Evolutionary conservation across 2,888 invertebrate genomes (phyloP).

Genomic region (Invenusta paracnida): DNA sequence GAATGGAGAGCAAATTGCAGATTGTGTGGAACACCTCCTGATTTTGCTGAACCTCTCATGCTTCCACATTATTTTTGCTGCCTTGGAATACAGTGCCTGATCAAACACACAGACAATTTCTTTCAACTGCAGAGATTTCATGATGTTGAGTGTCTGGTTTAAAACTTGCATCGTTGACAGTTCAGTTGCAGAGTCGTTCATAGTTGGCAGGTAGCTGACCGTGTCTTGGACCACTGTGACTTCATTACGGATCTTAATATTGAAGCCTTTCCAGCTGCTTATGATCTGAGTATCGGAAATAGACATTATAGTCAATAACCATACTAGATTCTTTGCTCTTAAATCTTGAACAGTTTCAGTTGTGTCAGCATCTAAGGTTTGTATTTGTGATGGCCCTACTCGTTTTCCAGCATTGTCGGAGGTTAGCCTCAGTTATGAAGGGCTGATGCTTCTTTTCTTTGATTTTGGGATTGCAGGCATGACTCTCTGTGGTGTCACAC

Average conservation of each 20-base stretch:
- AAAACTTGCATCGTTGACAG: constrained; percentile 41
- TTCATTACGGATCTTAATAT: constrained; percentile 23
- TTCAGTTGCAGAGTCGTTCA: constrained; percentile 44
- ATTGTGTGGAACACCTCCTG: constrained; percentile 48
- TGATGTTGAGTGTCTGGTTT: constrained; percentile 35
- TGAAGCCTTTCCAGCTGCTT: constrained; percentile 10
- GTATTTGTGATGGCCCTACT: neutral
- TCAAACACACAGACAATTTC: constrained; percentile 42
- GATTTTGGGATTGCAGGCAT: constrained; percentile 16
- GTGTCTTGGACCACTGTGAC: constrained; percentile 40
- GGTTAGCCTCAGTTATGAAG: neutral
- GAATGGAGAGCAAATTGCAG: constrained; percentile 47
- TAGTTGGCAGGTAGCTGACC: constrained; percentile 44
- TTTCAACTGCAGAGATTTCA: constrained; percentile 36
- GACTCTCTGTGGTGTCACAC: neutral
- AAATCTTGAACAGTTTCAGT: neutral
- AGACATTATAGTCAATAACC: constrained; percentile 27
- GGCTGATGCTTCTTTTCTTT: constrained; percentile 29
- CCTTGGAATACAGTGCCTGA: constrained; percentile 49
- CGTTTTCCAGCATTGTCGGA: constrained; percentile 20
- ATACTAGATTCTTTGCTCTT: neutral
- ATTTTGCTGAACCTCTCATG: constrained; percentile 44
- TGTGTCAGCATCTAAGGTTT: constrained; percentile 4
- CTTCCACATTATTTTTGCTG: constrained; percentile 47
- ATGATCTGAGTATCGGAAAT: neutral